Conservation (phyloP, 2,797 vertebrate species). For the Chrysocyon brachyurus region DNA sequence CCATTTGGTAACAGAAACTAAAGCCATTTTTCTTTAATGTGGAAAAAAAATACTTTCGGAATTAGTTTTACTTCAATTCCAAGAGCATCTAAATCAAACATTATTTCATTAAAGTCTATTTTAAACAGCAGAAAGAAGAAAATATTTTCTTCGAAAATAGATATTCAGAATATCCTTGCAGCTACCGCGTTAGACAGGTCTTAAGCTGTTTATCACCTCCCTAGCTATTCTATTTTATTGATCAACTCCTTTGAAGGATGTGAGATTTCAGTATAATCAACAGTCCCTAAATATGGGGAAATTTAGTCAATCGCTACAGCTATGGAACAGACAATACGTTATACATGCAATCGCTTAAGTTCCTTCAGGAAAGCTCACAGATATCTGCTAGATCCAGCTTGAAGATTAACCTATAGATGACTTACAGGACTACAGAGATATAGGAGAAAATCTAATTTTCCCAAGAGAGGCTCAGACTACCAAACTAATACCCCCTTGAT, state of each 20-base stretch:
- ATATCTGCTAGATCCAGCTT: constrained; percentile 69
- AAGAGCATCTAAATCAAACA: constrained; percentile 36
- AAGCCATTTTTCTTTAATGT: constrained; percentile 78
- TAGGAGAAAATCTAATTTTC: constrained; percentile 70
- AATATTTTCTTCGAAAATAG: constrained; percentile 54
- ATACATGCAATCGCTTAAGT: background rate
- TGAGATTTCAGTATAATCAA: constrained; percentile 57
- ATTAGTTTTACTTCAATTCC: constrained; percentile 51
- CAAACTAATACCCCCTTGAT: constrained; percentile 54
- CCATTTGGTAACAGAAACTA: constrained; percentile 65
- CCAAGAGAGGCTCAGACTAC: constrained; percentile 65
- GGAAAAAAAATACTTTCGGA: constrained; percentile 45
- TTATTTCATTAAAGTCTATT: constrained; percentile 29
- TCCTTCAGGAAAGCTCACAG: constrained; percentile 67
- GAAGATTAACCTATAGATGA: constrained; percentile 79
- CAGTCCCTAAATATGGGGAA: background rate
- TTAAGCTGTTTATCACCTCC: constrained; percentile 56
- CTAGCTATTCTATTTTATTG: constrained; percentile 64
- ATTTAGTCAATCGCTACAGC: background rate
- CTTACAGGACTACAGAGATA: constrained; percentile 59
- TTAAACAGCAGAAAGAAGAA: constrained; percentile 56
- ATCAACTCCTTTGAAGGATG: constrained; percentile 55
- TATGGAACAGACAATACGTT: constrained; percentile 10
- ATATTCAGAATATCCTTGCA: constrained; percentile 71
- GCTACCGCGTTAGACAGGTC: constrained; percentile 52